Base-by-base conservation (phyloP, 2,797 vertebrate species). In the Neoniphon sammara region DNA sequence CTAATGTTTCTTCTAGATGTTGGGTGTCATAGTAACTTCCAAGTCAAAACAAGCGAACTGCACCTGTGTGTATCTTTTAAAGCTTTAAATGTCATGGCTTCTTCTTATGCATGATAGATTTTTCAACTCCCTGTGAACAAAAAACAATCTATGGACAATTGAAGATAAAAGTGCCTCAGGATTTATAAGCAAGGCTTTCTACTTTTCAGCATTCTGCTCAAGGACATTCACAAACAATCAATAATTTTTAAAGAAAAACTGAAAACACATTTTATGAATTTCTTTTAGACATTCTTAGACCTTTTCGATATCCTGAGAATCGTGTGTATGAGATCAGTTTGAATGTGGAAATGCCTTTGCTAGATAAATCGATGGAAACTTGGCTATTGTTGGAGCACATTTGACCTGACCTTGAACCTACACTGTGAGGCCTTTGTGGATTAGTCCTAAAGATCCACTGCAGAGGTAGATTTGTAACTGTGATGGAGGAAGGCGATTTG, bases 401-500 rank as follows among this genome's bases (percentile, higher is more conserved):
- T 80, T 77, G 69, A 85, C 76, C 50, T 0, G 70, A 86, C 66
- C 72, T 76, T 86, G 85, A 87, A 84, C 82, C 69, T 52, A 53
- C 46, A 66, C 63, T 67, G 63, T 36, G 15, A 66, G 63, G 49
- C 81, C 70, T 61, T 17, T 53, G 72, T 69, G 75, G 79, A 86
- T 86, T 88, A 82, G 58, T 65, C 54, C 58, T 66, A 6, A 73
- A 81, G 70, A 79, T 77, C 65, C 49, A 69, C 60, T 59, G 36
- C 63, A 71, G 71, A 14, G 14, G 17, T 7, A 42, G 39, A 4
- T 44, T 62, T 58, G 69, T 75, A 77, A 71, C 78, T 76, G 63
- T 85, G 87, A 87, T 73, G 64, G 80, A 84, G 53, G 64, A 80
- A 21, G 73, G 70, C 87, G 89, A 87, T 91, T 91, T 85, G 66